Base-by-base conservation (phyloP, 2,888 invertebrate species). In the Xestia sexstrigata region DNA sequence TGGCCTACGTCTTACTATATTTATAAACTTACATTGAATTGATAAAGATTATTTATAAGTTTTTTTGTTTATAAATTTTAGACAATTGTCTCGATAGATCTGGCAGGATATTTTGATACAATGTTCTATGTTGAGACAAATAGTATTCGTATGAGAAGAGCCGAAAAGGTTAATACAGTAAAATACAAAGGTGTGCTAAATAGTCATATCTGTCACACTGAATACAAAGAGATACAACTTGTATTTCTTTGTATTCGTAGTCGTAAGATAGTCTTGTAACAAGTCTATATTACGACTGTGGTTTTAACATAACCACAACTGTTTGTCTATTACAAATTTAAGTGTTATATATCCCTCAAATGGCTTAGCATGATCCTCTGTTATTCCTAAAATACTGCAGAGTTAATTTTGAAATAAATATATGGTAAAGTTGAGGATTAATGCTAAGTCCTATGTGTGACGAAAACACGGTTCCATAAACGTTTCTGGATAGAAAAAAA, bases 21-120 rank as follows among this genome's bases (percentile, higher is more conserved):
- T 80, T 62, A 20, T 52, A 72, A 72, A 77, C 73, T 26, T 26
- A 45, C 1, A 63, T 35, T 78, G 8, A 45, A 26, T 66, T 67
- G 45, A 23, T 52, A 23, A 26, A 35, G 8, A 55, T 45, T 62
- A 52, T 35, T 58, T 17, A 15, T 2, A 74, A 3, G 9, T 42
- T 30, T 52, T n/a, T 49, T 42, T 75, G 47, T 76, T 76, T 82
- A 49, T 2, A 11, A 62, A 60, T 15, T 39, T 60, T 30, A 9
- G 52, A 52, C 35, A n/a, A 78, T 78, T 70, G 65, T 83, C 55
- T 78, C 11, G 9, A 15, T 39, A 20, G 20, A 26, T 20, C 6
- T 8, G n/a, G 66, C 8, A 1, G 26, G 11, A 5, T 65, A 17
- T 55, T 68, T 45, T 47, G 42, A 63, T 49, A 79, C 68, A 82